A percentile compares a stretch with the other conserved stretches of the same genome.
Conservation (phyloP, 2,888 invertebrate species). For the Noctua janthe region DNA sequence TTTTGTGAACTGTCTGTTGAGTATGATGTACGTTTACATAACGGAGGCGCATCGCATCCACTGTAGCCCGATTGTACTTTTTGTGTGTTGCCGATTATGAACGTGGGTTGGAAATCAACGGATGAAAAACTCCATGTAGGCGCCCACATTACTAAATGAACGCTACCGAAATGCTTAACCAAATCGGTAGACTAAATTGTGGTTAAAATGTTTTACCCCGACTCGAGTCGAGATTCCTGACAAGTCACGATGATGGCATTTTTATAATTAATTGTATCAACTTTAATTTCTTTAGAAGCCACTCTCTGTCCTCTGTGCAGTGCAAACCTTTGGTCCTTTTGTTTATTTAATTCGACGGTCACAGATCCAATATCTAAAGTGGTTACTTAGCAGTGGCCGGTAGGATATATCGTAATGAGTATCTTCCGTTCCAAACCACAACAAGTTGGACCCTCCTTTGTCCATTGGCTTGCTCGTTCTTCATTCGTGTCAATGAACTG, state of each 20-base stretch:
- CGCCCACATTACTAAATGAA: slow-evolving; percentile 45
- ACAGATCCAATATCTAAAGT: slow-evolving; percentile 54
- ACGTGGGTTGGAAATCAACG: slow-evolving; percentile 43
- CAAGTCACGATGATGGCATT: slow-evolving; percentile 15
- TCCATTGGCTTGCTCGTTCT: slow-evolving; percentile 69
- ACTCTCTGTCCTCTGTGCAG: neutral
- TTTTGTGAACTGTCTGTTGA: slow-evolving; percentile 55
- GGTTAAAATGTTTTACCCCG: slow-evolving; percentile 27
- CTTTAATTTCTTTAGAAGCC: slow-evolving; percentile 30
- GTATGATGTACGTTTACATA: slow-evolving; percentile 54
- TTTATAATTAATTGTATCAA: slow-evolving; percentile 19
- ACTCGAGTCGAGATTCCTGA: slow-evolving; percentile 11
- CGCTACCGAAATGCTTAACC: slow-evolving; percentile 38
- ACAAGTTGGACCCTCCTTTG: slow-evolving; percentile 72
- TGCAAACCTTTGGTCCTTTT: slow-evolving; percentile 19
- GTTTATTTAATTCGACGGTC: slow-evolving; percentile 38
- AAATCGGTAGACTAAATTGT: slow-evolving; percentile 37
- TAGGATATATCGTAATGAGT: slow-evolving; percentile 78
- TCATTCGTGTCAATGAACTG: slow-evolving; percentile 77
- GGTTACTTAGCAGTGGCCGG: slow-evolving; percentile 64
- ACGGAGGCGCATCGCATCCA: slow-evolving; percentile 42
- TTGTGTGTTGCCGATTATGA: slow-evolving; percentile 52
- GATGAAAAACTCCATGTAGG: slow-evolving; percentile 46
- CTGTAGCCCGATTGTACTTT: slow-evolving; percentile 43
- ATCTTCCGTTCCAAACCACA: slow-evolving; percentile 79